These are phyloP conservation scores for Dasysyrphus tricinctus DNA, from an alignment of 2,888 invertebrate genomes.

Conservation along the genomic window DNA sequence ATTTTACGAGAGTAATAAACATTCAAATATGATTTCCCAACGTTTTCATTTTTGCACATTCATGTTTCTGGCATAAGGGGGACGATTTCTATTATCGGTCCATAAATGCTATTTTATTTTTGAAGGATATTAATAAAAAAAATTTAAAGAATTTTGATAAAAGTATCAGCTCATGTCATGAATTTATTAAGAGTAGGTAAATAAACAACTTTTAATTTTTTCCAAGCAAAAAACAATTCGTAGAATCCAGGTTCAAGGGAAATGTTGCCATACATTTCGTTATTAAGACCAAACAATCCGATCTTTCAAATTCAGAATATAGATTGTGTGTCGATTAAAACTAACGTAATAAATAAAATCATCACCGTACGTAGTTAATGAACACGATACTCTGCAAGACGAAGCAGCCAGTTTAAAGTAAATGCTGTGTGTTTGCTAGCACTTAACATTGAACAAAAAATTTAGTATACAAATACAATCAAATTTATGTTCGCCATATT, in stretches of 20 bases:
- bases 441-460: conserved; percentile 8
- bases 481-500: background rate
- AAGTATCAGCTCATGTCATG: background rate
- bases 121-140: too few species aligned
- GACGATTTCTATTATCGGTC: too few species aligned
- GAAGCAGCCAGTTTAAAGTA: too few species aligned
- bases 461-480: background rate
- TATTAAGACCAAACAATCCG: background rate
- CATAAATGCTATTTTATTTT: too few species aligned
- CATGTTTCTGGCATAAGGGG: too few species aligned
- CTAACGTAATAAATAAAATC: background rate
- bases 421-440: conserved; percentile 7
- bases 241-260: background rate
- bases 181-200: background rate
- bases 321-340: background rate
- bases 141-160: too few species aligned
- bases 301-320: background rate
- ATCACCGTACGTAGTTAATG: background rate
- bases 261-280: background rate
- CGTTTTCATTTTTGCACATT: too few species aligned
- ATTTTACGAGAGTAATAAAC: too few species aligned
- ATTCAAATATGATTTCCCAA: too few species aligned
- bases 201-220: background rate
- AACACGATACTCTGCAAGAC: background rate
- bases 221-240: background rate